Evolutionary conservation across 92 coral and sea anemone genomes (phyloP).

Genomic region (Heliopora coerulea): DNA sequence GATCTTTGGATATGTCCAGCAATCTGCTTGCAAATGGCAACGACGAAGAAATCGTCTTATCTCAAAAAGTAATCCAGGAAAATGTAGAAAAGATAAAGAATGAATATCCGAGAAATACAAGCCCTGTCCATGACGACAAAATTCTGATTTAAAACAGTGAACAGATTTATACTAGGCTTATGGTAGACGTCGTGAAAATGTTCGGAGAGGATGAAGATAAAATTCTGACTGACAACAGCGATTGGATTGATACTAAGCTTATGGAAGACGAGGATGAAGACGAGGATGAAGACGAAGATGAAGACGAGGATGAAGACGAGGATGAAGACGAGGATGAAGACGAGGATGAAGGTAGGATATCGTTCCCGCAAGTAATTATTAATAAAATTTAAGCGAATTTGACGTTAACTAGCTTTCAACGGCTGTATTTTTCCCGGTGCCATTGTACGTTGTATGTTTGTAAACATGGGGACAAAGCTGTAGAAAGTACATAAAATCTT

Average conservation of each 20-base stretch:
- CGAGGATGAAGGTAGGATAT: not conserved
- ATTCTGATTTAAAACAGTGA: not conserved
- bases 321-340: no score
- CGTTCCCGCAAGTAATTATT: no score
- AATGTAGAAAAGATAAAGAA: not conserved
- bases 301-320: no score
- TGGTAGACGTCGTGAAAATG: not conserved
- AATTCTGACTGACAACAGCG: not conserved
- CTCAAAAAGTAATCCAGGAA: conserved; percentile 2
- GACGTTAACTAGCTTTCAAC: no score
- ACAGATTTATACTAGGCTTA: not conserved
- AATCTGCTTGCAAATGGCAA: conserved; percentile 12
- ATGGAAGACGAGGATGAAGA: not conserved
- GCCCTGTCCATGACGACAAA: not conserved
- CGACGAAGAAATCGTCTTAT: conserved; percentile 19
- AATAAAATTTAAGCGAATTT: no score
- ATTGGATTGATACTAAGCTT: not conserved
- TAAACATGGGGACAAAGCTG: no score
- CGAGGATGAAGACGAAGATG: no score
- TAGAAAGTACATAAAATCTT: no score
- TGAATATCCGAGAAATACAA: not conserved
- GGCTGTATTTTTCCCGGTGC: no score
- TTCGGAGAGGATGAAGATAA: not conserved
- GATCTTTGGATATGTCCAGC: not conserved
- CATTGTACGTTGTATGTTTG: no score